Evolutionary conservation across 2,113 vertebrate species (phyloP).

Genomic region (Boleophthalmus pectinirostris): DNA sequence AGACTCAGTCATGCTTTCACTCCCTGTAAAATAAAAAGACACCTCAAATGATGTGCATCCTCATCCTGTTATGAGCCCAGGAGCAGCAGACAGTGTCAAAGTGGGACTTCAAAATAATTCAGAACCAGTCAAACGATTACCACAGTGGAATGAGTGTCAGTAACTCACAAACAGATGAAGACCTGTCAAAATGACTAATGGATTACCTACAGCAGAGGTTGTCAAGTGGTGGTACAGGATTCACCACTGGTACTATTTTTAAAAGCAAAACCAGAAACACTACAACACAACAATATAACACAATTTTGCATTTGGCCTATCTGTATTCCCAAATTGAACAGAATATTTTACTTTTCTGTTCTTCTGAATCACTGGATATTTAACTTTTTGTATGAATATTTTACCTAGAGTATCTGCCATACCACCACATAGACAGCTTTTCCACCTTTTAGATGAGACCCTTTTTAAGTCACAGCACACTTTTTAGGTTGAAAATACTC

Average conservation of each 20-base stretch:
- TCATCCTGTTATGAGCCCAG: constrained; percentile 36
- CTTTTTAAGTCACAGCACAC: too few species aligned
- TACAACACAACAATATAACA: background rate
- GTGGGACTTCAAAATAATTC: constrained; percentile 52
- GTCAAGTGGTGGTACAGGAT: background rate
- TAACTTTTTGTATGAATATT: too few species aligned
- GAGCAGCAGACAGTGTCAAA: constrained; percentile 50
- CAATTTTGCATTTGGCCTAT: background rate
- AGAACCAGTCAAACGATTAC: constrained; percentile 40
- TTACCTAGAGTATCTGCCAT: too few species aligned
- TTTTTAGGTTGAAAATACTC: too few species aligned
- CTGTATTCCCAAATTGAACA: background rate
- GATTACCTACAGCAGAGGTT: constrained; percentile 35
- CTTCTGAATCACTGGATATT: background rate
- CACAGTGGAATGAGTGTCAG: constrained; percentile 33
- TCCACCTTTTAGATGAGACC: too few species aligned
- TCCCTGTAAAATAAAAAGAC: constrained; percentile 52
- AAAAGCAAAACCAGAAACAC: background rate
- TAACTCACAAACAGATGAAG: constrained; percentile 38
- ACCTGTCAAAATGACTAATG: constrained; percentile 46
- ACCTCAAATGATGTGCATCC: constrained; percentile 59
- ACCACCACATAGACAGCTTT: too few species aligned
- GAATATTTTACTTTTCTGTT: background rate
- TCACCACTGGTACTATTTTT: background rate
- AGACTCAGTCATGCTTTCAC: constrained; percentile 58